Evolutionary conservation across 2,888 invertebrate genomes (phyloP), one percentile per base, ranked within the genome.

Genomic region (Dilophus febrilis): DNA sequence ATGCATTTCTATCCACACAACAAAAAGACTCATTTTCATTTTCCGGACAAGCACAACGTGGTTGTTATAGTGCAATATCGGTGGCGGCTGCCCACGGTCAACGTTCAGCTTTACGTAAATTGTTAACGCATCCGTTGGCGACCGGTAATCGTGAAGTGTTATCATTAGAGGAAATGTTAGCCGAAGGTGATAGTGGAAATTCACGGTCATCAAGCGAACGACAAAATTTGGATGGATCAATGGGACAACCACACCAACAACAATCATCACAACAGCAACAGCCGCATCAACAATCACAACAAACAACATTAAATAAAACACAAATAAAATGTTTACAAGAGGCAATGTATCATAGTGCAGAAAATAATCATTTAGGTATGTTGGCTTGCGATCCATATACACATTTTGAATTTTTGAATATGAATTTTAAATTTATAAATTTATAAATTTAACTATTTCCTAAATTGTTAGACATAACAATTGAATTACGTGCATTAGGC

Each of bases 311-410:
- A 53, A 84, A 74, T 49, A 88, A 88, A 62, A 71, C 75, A 27
- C 87, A 90, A 63, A 77, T 82, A 47, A 78, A 86, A 50, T 78
- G 83, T 33, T 65, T 90, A 42, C 87, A 90, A 54, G 90, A 91
- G 60, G 88, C 91, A 17, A 85, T 92, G 85, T 92, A 91, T 56
- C 88, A 88, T 55, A 86, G 87, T 44, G 84, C 88, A 0, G 91
- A 91, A 61, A 87, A 85, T 56, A 86, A 87, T 52, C 83, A 88
- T 59, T 66, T 90, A 50, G 81, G 81, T 80, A 54, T 51, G n/a
- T n/a, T n/a, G n/a, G n/a, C n/a, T n/a, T n/a, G n/a, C n/a, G n/a
- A 31, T 27, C 28, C 5, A 37, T 26, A 8, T 22, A 28, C 1
- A 19, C 12, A 16, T 32, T 30, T 29, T 3, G 16, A 22, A 35